Evolutionary conservation across 1,140 invertebrate genomes (phyloP).

Genomic region (Saccostrea glomerata): DNA sequence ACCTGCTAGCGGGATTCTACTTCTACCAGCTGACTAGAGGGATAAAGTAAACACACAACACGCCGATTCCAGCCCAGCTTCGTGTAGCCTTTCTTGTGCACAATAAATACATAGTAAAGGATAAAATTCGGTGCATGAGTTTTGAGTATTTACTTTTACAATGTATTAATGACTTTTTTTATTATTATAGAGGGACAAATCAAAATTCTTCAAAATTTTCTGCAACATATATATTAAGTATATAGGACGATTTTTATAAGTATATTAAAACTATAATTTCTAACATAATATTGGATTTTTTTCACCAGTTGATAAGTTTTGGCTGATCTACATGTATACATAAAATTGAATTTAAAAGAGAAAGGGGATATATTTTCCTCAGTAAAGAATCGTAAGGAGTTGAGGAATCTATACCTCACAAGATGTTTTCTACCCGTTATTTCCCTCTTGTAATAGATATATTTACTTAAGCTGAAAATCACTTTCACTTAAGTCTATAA

Average conservation of each 20-base stretch:
- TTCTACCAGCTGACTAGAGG: not conserved
- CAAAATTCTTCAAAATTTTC: too few species aligned
- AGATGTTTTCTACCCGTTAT: not conserved
- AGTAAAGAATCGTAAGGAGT: not conserved
- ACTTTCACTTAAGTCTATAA: constrained; percentile 24
- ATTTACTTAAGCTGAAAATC: constrained; percentile 17
- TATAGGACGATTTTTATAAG: too few species aligned
- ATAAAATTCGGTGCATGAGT: not conserved
- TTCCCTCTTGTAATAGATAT: not conserved
- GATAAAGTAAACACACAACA: not conserved
- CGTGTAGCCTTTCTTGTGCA: not conserved
- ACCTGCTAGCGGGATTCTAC: too few species aligned
- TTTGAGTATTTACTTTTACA: too few species aligned
- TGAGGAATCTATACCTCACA: not conserved
- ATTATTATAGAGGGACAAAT: too few species aligned
- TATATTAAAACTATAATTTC: too few species aligned
- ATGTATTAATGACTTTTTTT: too few species aligned
- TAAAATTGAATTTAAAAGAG: too few species aligned
- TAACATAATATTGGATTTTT: not conserved
- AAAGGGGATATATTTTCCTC: not conserved
- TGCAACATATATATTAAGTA: too few species aligned
- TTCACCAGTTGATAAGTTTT: not conserved
- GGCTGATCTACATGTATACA: too few species aligned
- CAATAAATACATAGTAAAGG: not conserved
- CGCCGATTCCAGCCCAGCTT: not conserved